phyloP scores from a whole-genome alignment of 2,797 vertebrate genomes.

The Labeo calbasu region DNA sequence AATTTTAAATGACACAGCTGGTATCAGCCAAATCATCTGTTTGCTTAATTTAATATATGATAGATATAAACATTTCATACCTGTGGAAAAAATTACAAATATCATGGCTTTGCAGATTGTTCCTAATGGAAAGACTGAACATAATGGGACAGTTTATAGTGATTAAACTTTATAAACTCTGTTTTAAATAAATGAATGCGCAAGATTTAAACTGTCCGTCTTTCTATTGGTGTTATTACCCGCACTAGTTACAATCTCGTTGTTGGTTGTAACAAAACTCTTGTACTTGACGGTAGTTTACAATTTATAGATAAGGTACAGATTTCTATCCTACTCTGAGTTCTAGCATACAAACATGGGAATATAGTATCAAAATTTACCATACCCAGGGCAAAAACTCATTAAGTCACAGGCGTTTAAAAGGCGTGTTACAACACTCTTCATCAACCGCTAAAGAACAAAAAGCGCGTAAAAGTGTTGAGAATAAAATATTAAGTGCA shows the following conservation, averaged over 20 bases:
- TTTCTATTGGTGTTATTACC: background rate
- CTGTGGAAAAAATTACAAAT: background rate
- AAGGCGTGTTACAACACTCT: background rate
- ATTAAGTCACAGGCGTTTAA: background rate
- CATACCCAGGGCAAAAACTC: too few relatives aligned
- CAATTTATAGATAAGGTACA: background rate
- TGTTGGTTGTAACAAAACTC: background rate
- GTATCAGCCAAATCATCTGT: background rate
- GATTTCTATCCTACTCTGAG: background rate
- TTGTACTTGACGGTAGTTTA: background rate
- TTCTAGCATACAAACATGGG: background rate
- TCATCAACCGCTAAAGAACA: background rate
- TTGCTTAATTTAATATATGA: background rate
- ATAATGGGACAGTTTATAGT: background rate
- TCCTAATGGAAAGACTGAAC: background rate
- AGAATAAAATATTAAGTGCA: background rate
- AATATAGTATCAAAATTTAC: background rate
- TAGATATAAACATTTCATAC: background rate
- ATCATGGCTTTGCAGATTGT: background rate
- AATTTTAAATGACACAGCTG: background rate
- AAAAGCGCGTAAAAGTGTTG: too few relatives aligned
- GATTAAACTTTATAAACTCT: background rate
- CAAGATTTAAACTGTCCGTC: background rate
- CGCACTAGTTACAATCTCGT: background rate
- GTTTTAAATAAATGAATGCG: background rate